Evolutionary conservation across 2,113 vertebrate species (phyloP).

Genomic region (Zapus hudsonius): DNA sequence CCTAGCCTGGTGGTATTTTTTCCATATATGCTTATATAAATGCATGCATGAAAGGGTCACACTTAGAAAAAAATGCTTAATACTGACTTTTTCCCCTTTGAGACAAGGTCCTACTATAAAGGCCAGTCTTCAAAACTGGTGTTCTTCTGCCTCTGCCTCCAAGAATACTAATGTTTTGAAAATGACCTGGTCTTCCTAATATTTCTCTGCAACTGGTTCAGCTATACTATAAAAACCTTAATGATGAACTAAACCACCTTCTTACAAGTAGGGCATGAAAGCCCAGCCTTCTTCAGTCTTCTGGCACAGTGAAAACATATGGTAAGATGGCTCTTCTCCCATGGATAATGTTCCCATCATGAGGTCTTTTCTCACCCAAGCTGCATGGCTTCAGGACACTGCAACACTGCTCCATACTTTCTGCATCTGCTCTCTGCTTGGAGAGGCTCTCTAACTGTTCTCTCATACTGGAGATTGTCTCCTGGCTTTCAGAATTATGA

Average conservation of each 20-base stretch:
- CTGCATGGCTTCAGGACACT: conserved; percentile 91
- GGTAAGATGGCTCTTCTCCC: conserved; percentile 94
- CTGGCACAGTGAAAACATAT: conserved; percentile 95
- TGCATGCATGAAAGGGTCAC: neutral
- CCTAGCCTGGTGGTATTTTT: neutral
- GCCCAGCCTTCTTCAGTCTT: conserved; percentile 91
- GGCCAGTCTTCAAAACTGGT: neutral
- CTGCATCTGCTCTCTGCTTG: conserved; percentile 78
- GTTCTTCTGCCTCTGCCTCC: neutral
- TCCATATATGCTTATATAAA: neutral
- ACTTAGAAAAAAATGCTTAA: neutral
- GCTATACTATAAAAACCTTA: conserved; percentile 93
- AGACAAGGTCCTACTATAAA: neutral
- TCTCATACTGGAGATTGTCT: conserved; percentile 78
- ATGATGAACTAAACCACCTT: conserved; percentile 96
- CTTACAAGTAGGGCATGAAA: conserved; percentile 94
- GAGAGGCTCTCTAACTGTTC: conserved; percentile 85
- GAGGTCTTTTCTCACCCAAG: conserved; percentile 92
- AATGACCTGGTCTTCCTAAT: neutral
- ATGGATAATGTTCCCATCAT: conserved; percentile 96
- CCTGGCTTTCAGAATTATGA: conserved; percentile 78
- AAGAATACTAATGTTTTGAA: neutral
- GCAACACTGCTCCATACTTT: conserved; percentile 83
- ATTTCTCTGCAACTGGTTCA: conserved; percentile 37
- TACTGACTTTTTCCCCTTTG: neutral